Percentiles rank a stretch among this genome's conserved stretches.
phyloP scores from a whole-genome alignment of 2,113 vertebrate species.

The Circaetus gallicus region DNA sequence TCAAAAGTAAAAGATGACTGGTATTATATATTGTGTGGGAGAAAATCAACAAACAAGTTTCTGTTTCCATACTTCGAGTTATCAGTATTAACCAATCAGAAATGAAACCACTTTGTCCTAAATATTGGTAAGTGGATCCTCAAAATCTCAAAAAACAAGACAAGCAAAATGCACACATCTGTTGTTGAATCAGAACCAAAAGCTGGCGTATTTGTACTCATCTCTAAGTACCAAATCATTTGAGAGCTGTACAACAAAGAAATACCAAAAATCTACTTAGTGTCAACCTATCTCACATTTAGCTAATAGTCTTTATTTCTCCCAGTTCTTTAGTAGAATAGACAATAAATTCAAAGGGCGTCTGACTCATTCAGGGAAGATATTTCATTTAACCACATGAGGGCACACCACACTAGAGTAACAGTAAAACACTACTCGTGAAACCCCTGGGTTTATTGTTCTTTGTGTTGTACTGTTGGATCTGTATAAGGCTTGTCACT shows the following conservation, averaged over 20 bases:
- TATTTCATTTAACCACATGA: slow-evolving; percentile 32
- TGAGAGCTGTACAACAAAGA: neutral
- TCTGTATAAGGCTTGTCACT: neutral
- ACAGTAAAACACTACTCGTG: fast-evolving
- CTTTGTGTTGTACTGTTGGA: neutral
- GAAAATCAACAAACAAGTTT: neutral
- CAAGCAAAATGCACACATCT: neutral
- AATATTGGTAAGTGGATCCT: neutral
- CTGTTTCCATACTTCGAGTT: neutral
- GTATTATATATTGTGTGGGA: neutral
- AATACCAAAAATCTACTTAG: fast-evolving
- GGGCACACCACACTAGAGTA: slow-evolving; percentile 35
- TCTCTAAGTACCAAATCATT: neutral
- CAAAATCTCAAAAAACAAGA: neutral
- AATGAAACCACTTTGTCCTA: neutral
- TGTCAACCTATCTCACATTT: neutral
- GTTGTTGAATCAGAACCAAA: neutral
- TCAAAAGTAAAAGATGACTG: neutral
- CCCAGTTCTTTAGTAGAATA: neutral
- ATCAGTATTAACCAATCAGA: neutral
- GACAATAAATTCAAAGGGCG: neutral
- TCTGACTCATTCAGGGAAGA: neutral
- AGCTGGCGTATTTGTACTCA: neutral
- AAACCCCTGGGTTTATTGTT: neutral
- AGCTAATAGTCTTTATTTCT: neutral